phyloP scores from a whole-genome alignment of 2,888 invertebrate species.

The Teleiodes luculella region DNA sequence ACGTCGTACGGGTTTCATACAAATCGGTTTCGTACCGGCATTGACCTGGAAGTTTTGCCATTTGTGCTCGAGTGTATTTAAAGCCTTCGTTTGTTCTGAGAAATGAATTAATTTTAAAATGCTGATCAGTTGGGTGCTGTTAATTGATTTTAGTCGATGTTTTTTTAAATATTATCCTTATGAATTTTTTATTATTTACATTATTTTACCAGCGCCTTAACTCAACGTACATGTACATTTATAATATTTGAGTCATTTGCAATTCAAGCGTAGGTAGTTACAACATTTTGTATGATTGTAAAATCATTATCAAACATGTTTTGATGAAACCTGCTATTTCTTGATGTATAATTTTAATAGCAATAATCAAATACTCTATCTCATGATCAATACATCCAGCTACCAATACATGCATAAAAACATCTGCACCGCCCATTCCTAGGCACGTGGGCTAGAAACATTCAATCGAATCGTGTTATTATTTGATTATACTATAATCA shows the following conservation, averaged over 20 bases:
- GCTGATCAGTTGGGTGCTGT: conserved; percentile 21
- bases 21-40: conserved; percentile 48
- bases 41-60: conserved; percentile 58
- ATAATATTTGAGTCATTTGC: no score
- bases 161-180: no score
- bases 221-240: no score
- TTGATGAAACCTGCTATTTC: no score
- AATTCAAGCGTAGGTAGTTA: no score
- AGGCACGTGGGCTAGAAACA: neutral
- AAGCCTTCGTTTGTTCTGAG: conserved; percentile 42
- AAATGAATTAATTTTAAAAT: conserved; percentile 23
- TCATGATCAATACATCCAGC: neutral
- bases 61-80: conserved; percentile 56
- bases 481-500: conserved; percentile 14
- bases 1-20: conserved; percentile 37
- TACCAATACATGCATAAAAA: neutral
- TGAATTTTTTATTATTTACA: no score
- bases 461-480: conserved; percentile 13
- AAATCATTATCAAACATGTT: no score
- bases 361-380: neutral
- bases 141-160: neutral
- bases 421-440: neutral
- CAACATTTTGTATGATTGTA: no score
- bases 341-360: no score
- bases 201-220: no score